Conservation (phyloP, 1,140 invertebrate species). For the Hirudo medicinalis region DNA sequence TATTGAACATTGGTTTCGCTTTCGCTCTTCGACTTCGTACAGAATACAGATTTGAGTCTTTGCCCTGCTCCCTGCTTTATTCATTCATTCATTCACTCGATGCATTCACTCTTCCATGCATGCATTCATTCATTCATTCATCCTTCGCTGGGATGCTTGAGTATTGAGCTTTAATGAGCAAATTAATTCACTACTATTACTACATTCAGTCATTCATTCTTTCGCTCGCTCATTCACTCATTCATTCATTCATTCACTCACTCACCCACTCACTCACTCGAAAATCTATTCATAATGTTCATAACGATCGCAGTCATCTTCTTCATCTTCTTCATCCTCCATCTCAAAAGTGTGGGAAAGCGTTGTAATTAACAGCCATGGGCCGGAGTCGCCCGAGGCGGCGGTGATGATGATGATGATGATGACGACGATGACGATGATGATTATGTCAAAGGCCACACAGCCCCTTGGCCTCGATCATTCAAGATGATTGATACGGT, state of each 20-base stretch:
- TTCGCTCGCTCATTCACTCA: slow-evolving; percentile 6
- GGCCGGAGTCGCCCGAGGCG: neutral
- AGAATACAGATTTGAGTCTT: neutral
- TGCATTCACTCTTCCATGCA: neutral
- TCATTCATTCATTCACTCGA: neutral
- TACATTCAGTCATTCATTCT: neutral
- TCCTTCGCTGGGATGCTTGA: no score
- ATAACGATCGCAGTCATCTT: slow-evolving; percentile 13
- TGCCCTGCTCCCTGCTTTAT: neutral
- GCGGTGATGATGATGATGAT: neutral
- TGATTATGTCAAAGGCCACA: neutral
- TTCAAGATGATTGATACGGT: no score
- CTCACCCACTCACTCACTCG: slow-evolving; percentile 19
- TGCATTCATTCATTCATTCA: slow-evolving; percentile 1
- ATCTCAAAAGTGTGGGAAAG: slow-evolving; percentile 1
- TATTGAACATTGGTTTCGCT: no score
- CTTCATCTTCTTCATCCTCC: slow-evolving; percentile 5
- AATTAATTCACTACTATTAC: no score
- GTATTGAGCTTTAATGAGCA: no score
- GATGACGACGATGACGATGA: neutral
- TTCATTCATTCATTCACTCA: slow-evolving; percentile 17
- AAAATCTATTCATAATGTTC: slow-evolving; percentile 16
- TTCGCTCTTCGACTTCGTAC: no score
- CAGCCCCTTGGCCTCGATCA: neutral
- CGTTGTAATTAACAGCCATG: slow-evolving; percentile 8